phyloP scores from a whole-genome alignment of 1,140 invertebrate genomes.

The Schlechtendalia chinensis region DNA sequence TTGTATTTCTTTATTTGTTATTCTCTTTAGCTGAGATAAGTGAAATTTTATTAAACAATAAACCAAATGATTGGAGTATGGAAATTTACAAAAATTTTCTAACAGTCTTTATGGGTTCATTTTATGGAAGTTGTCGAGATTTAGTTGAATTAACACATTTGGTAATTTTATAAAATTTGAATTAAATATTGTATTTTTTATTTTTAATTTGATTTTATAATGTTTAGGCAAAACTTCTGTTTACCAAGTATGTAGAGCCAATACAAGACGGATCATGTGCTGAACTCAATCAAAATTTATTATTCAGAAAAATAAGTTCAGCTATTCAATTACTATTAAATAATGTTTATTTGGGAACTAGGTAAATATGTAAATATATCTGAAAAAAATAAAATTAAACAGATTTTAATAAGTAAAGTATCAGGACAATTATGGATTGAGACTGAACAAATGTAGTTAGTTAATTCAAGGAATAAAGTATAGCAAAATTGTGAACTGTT shows the following conservation, averaged over 20 bases:
- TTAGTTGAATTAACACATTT: constrained; percentile 68
- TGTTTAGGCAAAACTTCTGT: constrained; percentile 53
- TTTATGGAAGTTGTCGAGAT: constrained; percentile 77
- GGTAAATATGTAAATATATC: neutral
- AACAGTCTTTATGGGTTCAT: constrained; percentile 76
- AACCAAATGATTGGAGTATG: constrained; percentile 53
- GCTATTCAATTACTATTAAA: constrained; percentile 72
- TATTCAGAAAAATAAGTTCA: constrained; percentile 77
- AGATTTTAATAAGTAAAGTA: no score
- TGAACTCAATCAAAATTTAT: constrained; percentile 62
- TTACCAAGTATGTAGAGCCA: constrained; percentile 53
- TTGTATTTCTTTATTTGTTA: neutral
- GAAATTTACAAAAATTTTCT: constrained; percentile 77
- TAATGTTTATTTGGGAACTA: constrained; percentile 73
- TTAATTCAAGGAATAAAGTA: no score
- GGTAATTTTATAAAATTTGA: constrained; percentile 67
- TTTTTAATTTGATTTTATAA: constrained; percentile 8
- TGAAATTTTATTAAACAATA: constrained; percentile 66
- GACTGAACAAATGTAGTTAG: no score
- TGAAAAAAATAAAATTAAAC: no score
- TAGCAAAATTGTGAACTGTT: no score
- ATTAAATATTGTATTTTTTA: constrained; percentile 53
- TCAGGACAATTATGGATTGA: no score
- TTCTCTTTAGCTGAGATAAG: constrained; percentile 64
- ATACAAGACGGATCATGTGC: constrained; percentile 45